Evolutionary conservation across 2,888 invertebrate species (phyloP), one percentile per base, ranked within the genome.

Genomic region (Perizoma flavofasciatum): DNA sequence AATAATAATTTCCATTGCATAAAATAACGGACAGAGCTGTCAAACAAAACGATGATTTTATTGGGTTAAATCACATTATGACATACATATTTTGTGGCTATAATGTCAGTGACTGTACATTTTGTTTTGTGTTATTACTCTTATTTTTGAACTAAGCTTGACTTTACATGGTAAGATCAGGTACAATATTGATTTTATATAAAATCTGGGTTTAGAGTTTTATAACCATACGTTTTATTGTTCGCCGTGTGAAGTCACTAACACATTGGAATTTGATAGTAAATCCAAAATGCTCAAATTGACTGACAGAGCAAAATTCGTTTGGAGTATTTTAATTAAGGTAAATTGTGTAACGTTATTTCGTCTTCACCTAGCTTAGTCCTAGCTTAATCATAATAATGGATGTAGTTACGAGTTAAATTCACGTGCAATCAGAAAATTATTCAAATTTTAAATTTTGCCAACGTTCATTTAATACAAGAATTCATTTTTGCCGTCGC

Each of bases 1-100:
- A 55, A 52, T 55, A 35, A 66, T 63, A 61, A 64, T 64, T 66
- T 56, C 50, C 49, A 45, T 56, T 49, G 58, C 61, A 67, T 66
- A 59, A 63, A 65, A 67, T 67, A 64, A 59, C 61, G 43, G 35
- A 58, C 51, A 44, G 49, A 48, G 43, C 46, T 41, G 44, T 39
- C 43, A 54, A 49, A 56, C 59, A 63, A 45, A 55, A 57, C 53
- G 55, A 56, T 55, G 43, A 61, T 58, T 49, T 56, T 61, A 56
- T 53, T 53, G 11, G 49, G 43, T 52, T 11, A 49, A 49, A 56
- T 57, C 46, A 49, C 7, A 52, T 41, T 33, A 35, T 54, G 46
- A 10, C 37, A 46, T 54, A 41, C n/a, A n/a, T 46, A 37, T 43
- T 39, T 47, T 51, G 47, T 55, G 44, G 51, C 33, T 11, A 8